Evolutionary conservation across 2,113 vertebrate species (phyloP).

Genomic region (Rhabdornis inornatus): DNA sequence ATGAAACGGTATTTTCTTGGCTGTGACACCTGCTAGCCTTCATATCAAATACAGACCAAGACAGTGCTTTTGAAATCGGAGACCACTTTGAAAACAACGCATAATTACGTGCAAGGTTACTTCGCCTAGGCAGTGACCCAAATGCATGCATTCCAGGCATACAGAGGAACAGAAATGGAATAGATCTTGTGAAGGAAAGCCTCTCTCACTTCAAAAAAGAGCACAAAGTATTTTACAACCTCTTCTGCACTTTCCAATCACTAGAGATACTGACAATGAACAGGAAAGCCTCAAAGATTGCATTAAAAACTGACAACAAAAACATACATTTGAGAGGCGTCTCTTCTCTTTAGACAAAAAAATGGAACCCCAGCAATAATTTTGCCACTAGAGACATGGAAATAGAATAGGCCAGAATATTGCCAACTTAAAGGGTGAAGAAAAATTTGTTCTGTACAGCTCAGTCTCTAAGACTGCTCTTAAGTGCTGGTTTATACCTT

Average conservation of each 20-base stretch:
- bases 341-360: background rate
- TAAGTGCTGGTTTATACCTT: background rate
- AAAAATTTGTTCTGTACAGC: background rate
- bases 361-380: background rate
- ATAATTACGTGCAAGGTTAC: background rate
- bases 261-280: background rate
- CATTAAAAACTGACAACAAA: background rate
- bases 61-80: background rate
- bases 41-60: background rate
- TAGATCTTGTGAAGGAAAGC: background rate
- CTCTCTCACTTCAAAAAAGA: background rate
- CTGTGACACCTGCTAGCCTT: background rate
- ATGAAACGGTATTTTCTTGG: background rate
- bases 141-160: background rate
- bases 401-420: background rate
- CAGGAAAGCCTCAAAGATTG: background rate
- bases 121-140: background rate
- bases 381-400: background rate
- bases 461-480: background rate
- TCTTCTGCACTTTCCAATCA: background rate
- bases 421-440: background rate
- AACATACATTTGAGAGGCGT: background rate
- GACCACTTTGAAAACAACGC: background rate
- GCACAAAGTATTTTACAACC: background rate
- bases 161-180: background rate